Base-by-base conservation (phyloP, 2,888 invertebrate species). In the Autographa gamma region DNA sequence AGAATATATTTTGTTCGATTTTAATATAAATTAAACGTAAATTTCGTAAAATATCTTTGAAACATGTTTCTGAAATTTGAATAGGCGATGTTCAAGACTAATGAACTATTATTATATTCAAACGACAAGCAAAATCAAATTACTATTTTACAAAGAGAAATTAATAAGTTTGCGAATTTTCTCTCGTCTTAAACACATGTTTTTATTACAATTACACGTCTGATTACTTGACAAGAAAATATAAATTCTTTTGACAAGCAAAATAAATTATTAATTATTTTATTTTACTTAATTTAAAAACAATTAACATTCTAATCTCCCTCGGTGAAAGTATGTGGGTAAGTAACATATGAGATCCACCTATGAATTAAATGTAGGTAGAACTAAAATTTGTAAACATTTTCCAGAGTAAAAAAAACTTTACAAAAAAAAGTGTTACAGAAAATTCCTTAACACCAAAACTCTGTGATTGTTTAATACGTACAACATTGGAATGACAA, bases 401-500 rank as follows among this genome's bases (percentile, higher is more conserved):
- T 16, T 43, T 48, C 48, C n/a, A 7, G 0, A 43, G 43, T 16
- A 16, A 43, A 43, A 38, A 48, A 7, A n/a, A 4, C 34, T 63
- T 61, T 62, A 48, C 52, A 52, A 34, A 78, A 73, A 69, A 66
- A 64, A 72, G 68, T 31, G 19, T 54, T 19, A 56, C 19, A 60
- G 59, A 64, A 74, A 74, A 58, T 67, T 75, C 67, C 38, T 77
- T 77, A 32, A 67, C 60, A 78, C 66, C 71, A 73, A 75, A 81
- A 76, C 43, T 64, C 58, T 56, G 73, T 72, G 79, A 81, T 81
- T 80, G 76, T 81, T 76, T 76, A 80, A 76, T 63, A 74, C 66
- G 71, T 79, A 78, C 80, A 69, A 70, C 73, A 73, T 16, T 54
- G 25, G 81, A 86, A 89, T 87, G 85, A 86, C 87, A 90, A 88